phyloP scores from a whole-genome alignment of 2,888 invertebrate species.

The Sphecodes monilicornis region DNA sequence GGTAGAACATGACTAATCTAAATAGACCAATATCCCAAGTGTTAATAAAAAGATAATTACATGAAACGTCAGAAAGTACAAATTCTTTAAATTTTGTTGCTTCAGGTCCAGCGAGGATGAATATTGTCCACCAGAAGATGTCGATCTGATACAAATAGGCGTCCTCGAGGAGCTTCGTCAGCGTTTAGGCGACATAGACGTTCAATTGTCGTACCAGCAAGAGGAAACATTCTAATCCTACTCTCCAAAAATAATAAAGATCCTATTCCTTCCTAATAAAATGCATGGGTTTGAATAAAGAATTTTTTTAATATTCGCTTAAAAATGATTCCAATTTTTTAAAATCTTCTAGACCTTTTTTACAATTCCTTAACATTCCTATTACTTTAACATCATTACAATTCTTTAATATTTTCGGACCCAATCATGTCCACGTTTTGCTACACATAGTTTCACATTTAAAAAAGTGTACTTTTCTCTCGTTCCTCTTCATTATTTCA shows the following conservation, averaged over 20 bases:
- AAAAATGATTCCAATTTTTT: not conserved
- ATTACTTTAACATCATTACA: not conserved
- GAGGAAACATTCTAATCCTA: conserved; percentile 59
- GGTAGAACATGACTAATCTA: too few species aligned
- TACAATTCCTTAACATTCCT: not conserved
- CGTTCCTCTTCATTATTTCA: not conserved
- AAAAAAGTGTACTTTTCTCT: not conserved
- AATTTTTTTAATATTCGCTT: not conserved
- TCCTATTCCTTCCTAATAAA: not conserved
- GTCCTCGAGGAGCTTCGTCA: conserved; percentile 87
- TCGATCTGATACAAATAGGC: conserved; percentile 90
- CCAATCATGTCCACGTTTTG: not conserved
- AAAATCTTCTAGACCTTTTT: not conserved
- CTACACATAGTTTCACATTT: not conserved
- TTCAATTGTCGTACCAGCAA: conserved; percentile 75
- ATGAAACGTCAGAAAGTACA: too few species aligned
- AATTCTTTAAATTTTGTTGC: conserved; percentile 10
- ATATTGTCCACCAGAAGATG: conserved; percentile 94
- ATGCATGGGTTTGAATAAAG: not conserved
- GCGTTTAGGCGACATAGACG: conserved; percentile 75
- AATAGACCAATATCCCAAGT: not conserved
- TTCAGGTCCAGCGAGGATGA: conserved; percentile 93
- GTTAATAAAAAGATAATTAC: not conserved
- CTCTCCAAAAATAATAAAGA: conserved; percentile 11
- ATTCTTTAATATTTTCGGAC: not conserved